A percentile compares a stretch with the other conserved stretches of the same genome.
Conservation (phyloP, 1,140 invertebrate species). For the Drosophila sproati region DNA sequence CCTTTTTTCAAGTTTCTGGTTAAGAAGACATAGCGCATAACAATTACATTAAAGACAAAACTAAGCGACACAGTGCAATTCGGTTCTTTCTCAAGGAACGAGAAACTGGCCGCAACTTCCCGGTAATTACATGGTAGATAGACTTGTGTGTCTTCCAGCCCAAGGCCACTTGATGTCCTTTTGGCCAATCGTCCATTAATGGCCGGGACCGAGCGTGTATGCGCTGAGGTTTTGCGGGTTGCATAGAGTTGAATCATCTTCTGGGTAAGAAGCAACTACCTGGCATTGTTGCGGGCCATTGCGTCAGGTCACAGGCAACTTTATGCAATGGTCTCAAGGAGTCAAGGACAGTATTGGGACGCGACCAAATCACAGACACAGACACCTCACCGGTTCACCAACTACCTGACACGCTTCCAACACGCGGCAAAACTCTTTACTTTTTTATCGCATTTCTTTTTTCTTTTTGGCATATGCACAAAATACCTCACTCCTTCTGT, state of each 20-base stretch:
- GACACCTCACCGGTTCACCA: neutral
- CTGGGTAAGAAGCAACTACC: constrained; percentile 31
- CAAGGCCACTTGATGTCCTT: constrained; percentile 12
- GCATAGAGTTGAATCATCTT: constrained; percentile 69
- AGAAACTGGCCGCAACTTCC: constrained; percentile 36
- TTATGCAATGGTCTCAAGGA: constrained; percentile 40
- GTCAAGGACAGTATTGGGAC: constrained; percentile 24
- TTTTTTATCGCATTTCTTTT: constrained; percentile 31
- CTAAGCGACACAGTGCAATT: neutral
- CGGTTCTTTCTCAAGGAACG: neutral
- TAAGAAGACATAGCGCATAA: constrained; percentile 7
- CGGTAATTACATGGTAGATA: constrained; percentile 27
- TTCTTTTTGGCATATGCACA: neutral
- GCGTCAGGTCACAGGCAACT: constrained; percentile 47
- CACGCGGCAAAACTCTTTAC: constrained; percentile 54
- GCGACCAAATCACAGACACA: neutral
- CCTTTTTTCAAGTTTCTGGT: constrained; percentile 6
- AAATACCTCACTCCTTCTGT: constrained; percentile 29
- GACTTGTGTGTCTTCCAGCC: neutral
- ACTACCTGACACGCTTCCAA: constrained; percentile 65
- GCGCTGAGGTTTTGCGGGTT: constrained; percentile 69
- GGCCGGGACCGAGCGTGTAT: constrained; percentile 4
- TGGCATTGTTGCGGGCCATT: constrained; percentile 26
- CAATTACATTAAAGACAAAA: constrained; percentile 10
- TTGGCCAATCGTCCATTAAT: constrained; percentile 23